Percentiles rank a stretch among this genome's conserved stretches.
phyloP scores from a whole-genome alignment of 2,797 vertebrate species.

The Erpetoichthys calabaricus region DNA sequence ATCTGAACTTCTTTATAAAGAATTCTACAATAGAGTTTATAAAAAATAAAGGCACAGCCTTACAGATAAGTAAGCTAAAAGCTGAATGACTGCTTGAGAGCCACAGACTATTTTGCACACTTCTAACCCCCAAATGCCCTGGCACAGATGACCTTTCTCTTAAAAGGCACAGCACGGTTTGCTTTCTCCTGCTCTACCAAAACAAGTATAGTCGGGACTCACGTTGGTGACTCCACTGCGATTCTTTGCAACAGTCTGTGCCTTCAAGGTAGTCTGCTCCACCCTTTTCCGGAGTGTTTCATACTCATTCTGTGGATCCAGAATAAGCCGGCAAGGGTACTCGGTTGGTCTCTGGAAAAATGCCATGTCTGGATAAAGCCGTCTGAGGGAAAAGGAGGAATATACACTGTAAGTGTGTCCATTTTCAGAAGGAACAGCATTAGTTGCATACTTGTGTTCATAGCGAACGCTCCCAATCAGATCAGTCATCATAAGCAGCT shows the following conservation, averaged over 20 bases:
- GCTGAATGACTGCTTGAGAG: too few relatives aligned
- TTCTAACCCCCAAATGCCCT: too few relatives aligned
- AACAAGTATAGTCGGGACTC: slow-evolving; percentile 24
- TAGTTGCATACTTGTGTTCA: accelerated
- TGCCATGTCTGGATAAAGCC: slow-evolving; percentile 90
- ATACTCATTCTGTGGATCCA: slow-evolving; percentile 89
- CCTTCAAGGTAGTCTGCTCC: slow-evolving; percentile 88
- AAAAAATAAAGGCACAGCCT: too few relatives aligned
- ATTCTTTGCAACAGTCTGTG: slow-evolving; percentile 85
- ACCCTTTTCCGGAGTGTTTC: slow-evolving; percentile 84
- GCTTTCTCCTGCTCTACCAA: too few relatives aligned
- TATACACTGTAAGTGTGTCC: neutral
- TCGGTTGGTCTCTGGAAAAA: slow-evolving; percentile 93
- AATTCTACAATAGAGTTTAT: too few relatives aligned
- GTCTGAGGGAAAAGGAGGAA: slow-evolving; percentile 40
- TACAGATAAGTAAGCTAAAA: too few relatives aligned
- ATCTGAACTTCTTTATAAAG: too few relatives aligned
- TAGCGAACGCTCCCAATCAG: too few relatives aligned
- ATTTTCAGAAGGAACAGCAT: slow-evolving; percentile 5
- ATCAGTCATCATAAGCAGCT: too few relatives aligned
- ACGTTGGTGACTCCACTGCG: slow-evolving; percentile 94
- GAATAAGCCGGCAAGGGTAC: slow-evolving; percentile 82
- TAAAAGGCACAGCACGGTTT: too few relatives aligned
- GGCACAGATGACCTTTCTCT: too few relatives aligned
- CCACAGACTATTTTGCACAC: too few relatives aligned